Evolutionary conservation across 2,113 vertebrate species (phyloP), one percentile per base, ranked within the genome.

Genomic region (Halcyon senegalensis): DNA sequence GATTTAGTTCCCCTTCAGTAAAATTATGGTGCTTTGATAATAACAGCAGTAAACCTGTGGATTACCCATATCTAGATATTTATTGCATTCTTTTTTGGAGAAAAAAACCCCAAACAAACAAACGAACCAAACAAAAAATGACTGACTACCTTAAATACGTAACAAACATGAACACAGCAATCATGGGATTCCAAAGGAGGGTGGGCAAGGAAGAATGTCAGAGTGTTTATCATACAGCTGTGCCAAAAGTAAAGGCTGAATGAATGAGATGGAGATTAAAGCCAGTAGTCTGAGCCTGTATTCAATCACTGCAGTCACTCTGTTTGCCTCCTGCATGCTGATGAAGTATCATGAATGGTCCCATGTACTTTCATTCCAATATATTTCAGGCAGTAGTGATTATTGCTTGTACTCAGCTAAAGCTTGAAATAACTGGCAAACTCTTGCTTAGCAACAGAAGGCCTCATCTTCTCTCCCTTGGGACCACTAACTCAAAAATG

Each of bases 191-290:
- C 96, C 89, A 96, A 81, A 95, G 95, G 77, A 88, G 91, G 84
- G 93, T 88, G 95, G 94, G 93, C 84, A 93, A 94, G 93, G 83
- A 98, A 97, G 93, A 97, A 97, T 98, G 97, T 98, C 96, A 96
- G 96, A 97, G 97, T 98, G 98, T 99, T 99, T 99, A 99, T 99
- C 97, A 98, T 98, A 98, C 98, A 99, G 98, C 98, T 99, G 98
- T 99, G 98, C 98, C 98, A 96, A 98, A 97, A 97, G 97, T 98
- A 98, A 98, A 90, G 97, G 95, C 98, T 97, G 98, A 98, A 98
- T 99, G 98, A 99, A 99, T 98, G 98, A 98, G 98, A 98, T 98
- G 96, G 98, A 99, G 98, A 99, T 99, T 99, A 99, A 99, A 99
- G 98, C 97, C 98, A 98, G 98, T 97, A 98, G 97, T 97, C 97